These are phyloP conservation scores for Ophioninae sp. DNA, from an alignment of 2,888 invertebrate genomes.

Conservation along the genomic window DNA sequence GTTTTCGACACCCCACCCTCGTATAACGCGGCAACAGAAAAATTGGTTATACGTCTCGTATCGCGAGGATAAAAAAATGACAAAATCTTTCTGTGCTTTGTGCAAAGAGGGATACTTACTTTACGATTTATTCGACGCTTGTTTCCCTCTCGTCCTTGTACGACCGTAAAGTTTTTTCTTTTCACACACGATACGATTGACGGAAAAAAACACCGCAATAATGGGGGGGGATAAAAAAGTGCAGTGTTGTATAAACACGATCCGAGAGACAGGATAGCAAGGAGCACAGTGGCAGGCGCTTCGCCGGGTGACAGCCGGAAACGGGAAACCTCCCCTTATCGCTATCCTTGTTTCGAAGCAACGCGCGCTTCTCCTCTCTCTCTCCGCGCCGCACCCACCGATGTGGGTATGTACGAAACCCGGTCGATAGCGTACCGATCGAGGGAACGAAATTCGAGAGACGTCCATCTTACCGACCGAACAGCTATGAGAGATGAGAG, in stretches of 20 bases:
- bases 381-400: slow-evolving; percentile 51
- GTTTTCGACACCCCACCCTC: slow-evolving; percentile 73
- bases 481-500: too few relatives aligned
- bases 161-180: background rate
- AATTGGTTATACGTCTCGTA: slow-evolving; percentile 50
- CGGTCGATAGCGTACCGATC: slow-evolving; percentile 40
- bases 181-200: slow-evolving; percentile 17
- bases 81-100: background rate
- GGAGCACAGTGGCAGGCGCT: slow-evolving; percentile 66
- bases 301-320: slow-evolving; percentile 77
- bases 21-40: slow-evolving; percentile 52
- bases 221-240: slow-evolving; percentile 35
- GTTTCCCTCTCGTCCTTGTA: slow-evolving; percentile 31
- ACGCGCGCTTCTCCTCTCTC: slow-evolving; percentile 36
- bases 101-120: slow-evolving; percentile 50
- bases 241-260: slow-evolving; percentile 60
- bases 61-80: background rate
- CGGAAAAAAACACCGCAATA: slow-evolving; percentile 22
- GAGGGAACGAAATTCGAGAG: background rate
- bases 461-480: too few relatives aligned
- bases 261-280: slow-evolving; percentile 44
- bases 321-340: slow-evolving; percentile 74
- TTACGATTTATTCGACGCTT: slow-evolving; percentile 46
- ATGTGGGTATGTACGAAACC: slow-evolving; percentile 1
- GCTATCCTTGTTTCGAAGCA: slow-evolving; percentile 57